Percentiles rank a stretch among this genome's conserved stretches.
phyloP scores from a whole-genome alignment of 2,113 vertebrate species.

The Notothenia rossii region DNA sequence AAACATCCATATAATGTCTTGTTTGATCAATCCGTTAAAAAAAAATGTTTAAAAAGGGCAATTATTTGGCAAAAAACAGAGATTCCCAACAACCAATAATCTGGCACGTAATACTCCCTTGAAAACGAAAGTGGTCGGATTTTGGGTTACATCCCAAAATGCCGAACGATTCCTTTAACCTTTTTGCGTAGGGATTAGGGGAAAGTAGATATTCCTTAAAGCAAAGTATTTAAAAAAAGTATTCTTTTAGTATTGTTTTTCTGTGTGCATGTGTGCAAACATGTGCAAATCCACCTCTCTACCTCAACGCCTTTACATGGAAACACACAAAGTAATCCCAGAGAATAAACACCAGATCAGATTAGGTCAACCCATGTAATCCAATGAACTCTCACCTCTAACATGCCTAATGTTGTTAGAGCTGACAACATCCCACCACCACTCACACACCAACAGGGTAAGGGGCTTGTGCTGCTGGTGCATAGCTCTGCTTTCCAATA shows the following conservation, averaged over 20 bases:
- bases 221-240: neutral
- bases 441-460: neutral
- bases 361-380: slow-evolving; percentile 63
- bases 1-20: no score
- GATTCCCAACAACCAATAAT: no score
- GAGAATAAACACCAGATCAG: slow-evolving; percentile 44
- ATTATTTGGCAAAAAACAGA: no score
- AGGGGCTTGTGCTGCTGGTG: neutral
- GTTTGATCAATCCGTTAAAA: no score
- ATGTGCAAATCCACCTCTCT: neutral
- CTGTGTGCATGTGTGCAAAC: neutral
- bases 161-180: no score
- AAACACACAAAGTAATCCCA: slow-evolving; percentile 46
- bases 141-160: no score
- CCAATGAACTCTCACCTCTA: slow-evolving; percentile 68
- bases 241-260: neutral
- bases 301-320: neutral
- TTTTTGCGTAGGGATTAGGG: no score
- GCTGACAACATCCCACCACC: slow-evolving; percentile 31
- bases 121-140: no score
- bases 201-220: neutral
- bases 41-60: no score
- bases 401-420: slow-evolving; percentile 50
- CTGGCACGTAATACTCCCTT: no score
- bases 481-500: slow-evolving; percentile 11